phyloP scores from a whole-genome alignment of 1,140 invertebrate genomes.

The Carcinoscorpius rotundicauda region DNA sequence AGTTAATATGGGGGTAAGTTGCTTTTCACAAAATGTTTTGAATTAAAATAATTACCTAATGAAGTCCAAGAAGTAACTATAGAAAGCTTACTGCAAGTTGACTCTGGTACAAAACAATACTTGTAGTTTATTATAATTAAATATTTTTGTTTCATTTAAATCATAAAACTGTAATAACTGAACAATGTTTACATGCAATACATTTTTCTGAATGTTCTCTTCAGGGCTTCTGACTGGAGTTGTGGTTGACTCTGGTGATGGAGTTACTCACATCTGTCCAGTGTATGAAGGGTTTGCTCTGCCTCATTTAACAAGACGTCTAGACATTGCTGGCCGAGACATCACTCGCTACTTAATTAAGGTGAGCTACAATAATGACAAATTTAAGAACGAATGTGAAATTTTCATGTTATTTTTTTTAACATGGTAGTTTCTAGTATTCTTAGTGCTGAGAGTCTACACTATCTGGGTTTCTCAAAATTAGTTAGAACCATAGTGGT shows the following conservation, averaged over 20 bases:
- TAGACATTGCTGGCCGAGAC: constrained; percentile 96
- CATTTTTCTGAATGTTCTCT: constrained; percentile 11
- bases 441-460: constrained; percentile 4
- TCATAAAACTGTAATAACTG: neutral
- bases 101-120: too few relatives aligned
- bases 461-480: too few relatives aligned
- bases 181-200: neutral
- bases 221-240: constrained; percentile 80
- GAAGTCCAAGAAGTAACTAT: too few relatives aligned
- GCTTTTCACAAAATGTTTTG: too few relatives aligned
- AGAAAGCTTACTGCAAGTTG: too few relatives aligned
- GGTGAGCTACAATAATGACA: constrained; percentile 36
- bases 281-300: constrained; percentile 96
- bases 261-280: constrained; percentile 98
- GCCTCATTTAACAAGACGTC: constrained; percentile 81
- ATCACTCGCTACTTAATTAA: constrained; percentile 98
- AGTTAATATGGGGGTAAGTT: too few relatives aligned
- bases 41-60: too few relatives aligned
- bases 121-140: too few relatives aligned
- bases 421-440: constrained; percentile 4
- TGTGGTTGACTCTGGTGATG: constrained; percentile 96
- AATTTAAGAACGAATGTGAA: too few relatives aligned
- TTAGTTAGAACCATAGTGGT: too few relatives aligned
- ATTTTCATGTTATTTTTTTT: too few relatives aligned
- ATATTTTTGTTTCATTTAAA: too few relatives aligned